Conservation (phyloP, 2,797 vertebrate genomes). For the Amblyraja radiata region DNA sequence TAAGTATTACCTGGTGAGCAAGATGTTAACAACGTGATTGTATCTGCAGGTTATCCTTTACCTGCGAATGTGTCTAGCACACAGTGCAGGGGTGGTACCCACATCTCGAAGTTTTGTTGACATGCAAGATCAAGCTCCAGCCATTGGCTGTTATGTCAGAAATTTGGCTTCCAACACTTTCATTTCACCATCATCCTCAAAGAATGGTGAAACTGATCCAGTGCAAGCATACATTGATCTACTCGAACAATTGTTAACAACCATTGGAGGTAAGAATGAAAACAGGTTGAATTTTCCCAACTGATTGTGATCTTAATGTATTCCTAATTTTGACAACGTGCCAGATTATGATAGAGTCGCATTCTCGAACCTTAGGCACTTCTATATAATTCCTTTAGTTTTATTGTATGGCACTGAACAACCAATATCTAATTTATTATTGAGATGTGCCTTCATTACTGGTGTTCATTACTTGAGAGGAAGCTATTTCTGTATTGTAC, state of each 20-base stretch:
- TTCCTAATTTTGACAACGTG: neutral
- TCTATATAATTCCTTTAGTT: neutral
- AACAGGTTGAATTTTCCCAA: neutral
- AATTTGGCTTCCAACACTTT: conserved; percentile 67
- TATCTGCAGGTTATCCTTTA: conserved; percentile 80
- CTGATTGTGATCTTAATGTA: neutral
- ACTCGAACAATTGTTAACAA: conserved; percentile 85
- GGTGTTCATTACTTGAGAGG: neutral
- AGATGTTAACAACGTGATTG: conserved; percentile 3
- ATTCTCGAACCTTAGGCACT: neutral
- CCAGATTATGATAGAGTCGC: neutral
- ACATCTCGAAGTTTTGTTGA: conserved; percentile 75
- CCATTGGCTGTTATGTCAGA: conserved; percentile 80
- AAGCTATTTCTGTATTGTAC: neutral
- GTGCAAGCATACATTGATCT: conserved; percentile 84
- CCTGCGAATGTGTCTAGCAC: conserved; percentile 88
- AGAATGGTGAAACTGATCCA: conserved; percentile 74
- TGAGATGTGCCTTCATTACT: neutral
- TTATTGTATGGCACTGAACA: neutral
- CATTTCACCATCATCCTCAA: conserved; percentile 50
- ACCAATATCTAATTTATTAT: neutral
- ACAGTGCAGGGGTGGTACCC: conserved; percentile 79
- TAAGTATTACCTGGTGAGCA: too few species aligned
- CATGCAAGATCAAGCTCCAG: conserved; percentile 93
- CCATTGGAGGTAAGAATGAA: conserved; percentile 74